Percentiles rank a stretch among this genome's conserved stretches.
These are phyloP conservation scores for Phoxinus phoxinus DNA, from an alignment of 2,113 vertebrate species.

Conservation along the genomic window DNA sequence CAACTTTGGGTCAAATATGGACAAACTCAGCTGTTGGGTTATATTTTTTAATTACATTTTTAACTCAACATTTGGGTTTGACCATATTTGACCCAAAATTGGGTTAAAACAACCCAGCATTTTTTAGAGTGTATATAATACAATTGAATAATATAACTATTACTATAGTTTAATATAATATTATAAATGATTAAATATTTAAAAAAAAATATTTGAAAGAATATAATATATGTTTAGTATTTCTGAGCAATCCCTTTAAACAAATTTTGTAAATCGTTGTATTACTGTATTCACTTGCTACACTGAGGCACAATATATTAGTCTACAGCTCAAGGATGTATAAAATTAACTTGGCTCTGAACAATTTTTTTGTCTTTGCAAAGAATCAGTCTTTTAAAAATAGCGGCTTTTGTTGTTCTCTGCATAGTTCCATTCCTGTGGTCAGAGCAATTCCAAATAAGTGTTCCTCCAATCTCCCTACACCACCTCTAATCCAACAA, in stretches of 20 bases:
- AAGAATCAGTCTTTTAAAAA: background rate
- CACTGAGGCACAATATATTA: slow-evolving; percentile 12
- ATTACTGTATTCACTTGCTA: too few species aligned
- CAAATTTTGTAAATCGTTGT: too few species aligned
- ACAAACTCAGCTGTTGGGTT: too few species aligned
- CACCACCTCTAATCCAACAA: slow-evolving; percentile 39
- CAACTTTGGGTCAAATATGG: too few species aligned
- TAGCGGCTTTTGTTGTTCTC: background rate
- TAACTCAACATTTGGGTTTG: too few species aligned
- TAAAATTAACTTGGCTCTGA: background rate
- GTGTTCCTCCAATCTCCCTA: slow-evolving; percentile 33
- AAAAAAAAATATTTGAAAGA: background rate
- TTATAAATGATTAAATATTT: background rate
- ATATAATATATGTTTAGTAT: background rate
- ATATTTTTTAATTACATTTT: too few species aligned
- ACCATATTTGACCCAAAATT: too few species aligned
- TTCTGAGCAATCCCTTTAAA: background rate
- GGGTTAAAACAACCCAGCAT: too few species aligned
- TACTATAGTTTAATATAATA: background rate
- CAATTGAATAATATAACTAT: background rate
- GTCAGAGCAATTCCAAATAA: slow-evolving; percentile 47
- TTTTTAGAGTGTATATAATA: too few species aligned
- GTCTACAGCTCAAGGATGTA: background rate
- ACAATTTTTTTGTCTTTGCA: background rate
- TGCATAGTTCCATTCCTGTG: slow-evolving; percentile 8